Conservation (phyloP, 2,797 vertebrate species). For the Rhabdomys pumilio region DNA sequence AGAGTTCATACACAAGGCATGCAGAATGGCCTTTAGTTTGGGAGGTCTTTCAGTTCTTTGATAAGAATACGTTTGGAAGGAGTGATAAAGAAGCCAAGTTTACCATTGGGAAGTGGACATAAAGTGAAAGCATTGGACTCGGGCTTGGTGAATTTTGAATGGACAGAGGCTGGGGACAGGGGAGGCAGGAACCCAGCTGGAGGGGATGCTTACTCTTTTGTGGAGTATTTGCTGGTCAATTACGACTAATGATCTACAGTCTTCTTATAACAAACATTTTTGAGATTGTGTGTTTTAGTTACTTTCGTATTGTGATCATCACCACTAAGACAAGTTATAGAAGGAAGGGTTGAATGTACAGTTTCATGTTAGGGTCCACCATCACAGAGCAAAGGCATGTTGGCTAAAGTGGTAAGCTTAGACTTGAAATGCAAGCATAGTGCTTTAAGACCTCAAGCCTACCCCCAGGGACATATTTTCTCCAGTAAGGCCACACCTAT, state of each 20-base stretch:
- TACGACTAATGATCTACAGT: neutral
- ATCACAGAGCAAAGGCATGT: neutral
- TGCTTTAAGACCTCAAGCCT: neutral
- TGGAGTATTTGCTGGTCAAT: conserved; percentile 34
- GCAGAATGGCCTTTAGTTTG: conserved; percentile 20
- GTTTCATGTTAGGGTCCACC: neutral
- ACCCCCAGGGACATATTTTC: neutral
- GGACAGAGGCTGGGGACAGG: neutral
- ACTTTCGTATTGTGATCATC: neutral
- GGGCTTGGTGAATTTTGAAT: neutral
- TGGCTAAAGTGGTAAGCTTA: no score
- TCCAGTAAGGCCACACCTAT: neutral
- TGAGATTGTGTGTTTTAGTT: neutral
- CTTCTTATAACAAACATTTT: neutral
- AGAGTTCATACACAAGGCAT: neutral
- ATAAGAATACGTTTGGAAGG: neutral
- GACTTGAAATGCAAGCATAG: neutral
- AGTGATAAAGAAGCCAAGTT: neutral
- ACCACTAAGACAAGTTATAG: neutral
- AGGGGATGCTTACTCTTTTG: neutral
- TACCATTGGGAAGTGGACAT: neutral
- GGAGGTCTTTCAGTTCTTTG: neutral
- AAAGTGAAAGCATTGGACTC: neutral
- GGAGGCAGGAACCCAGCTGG: neutral
- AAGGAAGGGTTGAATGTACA: neutral